Evolutionary conservation across 1,140 invertebrate species (phyloP).

Genomic region (Pectinophora gossypiella): DNA sequence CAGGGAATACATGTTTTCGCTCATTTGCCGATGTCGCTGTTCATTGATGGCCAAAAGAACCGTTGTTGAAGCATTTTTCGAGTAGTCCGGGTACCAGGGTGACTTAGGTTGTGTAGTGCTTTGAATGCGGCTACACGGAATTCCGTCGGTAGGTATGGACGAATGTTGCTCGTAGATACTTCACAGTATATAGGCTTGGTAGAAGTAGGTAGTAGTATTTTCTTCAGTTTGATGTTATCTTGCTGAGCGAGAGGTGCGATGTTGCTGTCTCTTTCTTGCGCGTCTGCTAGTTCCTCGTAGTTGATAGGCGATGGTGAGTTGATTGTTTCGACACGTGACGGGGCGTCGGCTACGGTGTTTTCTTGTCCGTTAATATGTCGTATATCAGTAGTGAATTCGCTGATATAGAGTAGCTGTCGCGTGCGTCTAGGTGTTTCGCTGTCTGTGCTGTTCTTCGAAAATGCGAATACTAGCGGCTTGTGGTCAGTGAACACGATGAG

Average conservation of each 20-base stretch:
- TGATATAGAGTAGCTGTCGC: constrained; percentile 4
- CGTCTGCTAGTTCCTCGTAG: constrained; percentile 7
- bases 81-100: constrained; percentile 1
- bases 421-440: constrained; percentile 17
- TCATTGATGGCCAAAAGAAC: constrained; percentile 8
- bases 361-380: neutral
- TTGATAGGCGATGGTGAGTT: constrained; percentile 8
- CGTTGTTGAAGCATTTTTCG: neutral
- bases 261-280: neutral
- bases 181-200: neutral
- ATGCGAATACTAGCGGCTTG: neutral
- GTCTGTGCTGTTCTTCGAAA: neutral
- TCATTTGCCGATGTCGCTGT: constrained; percentile 42
- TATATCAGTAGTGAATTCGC: constrained; percentile 7
- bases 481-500: neutral
- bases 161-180: neutral
- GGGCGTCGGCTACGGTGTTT: constrained; percentile 21
- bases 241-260: neutral
- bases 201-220: no score
- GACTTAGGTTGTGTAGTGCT: neutral
- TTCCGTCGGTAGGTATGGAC: neutral
- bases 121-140: neutral
- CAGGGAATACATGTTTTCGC: constrained; percentile 23
- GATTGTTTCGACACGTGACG: constrained; percentile 11
- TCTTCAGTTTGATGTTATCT: neutral